These are phyloP conservation scores for Orgyia antiqua DNA, from an alignment of 2,888 invertebrate genomes.

Conservation along the genomic window DNA sequence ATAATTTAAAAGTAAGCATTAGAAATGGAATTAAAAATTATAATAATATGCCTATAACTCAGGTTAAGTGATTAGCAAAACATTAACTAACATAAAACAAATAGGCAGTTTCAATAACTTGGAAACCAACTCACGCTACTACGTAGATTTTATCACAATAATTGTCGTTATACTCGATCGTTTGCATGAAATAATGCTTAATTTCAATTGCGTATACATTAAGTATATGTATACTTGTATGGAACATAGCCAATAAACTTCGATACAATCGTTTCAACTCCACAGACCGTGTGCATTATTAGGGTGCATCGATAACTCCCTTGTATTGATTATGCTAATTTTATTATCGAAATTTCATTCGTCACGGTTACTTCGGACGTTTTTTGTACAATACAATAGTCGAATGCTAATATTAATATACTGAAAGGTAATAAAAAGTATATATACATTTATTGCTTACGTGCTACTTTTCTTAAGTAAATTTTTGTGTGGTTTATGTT, in stretches of 20 bases:
- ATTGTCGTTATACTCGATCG: constrained; percentile 50
- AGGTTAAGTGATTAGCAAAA: no score
- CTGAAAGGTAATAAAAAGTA: constrained; percentile 47
- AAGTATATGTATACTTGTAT: constrained; percentile 57
- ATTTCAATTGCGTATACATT: constrained; percentile 65
- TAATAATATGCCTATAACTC: no score
- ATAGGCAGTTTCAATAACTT: constrained; percentile 36
- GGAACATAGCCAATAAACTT: constrained; percentile 63
- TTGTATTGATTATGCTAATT: constrained; percentile 74
- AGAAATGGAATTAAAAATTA: no score
- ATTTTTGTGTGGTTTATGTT: constrained; percentile 2
- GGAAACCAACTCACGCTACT: constrained; percentile 33
- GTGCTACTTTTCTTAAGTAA: constrained; percentile 8
- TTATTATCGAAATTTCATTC: constrained; percentile 67
- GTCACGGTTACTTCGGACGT: constrained; percentile 39
- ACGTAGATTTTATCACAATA: constrained; percentile 53
- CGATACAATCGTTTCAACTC: constrained; percentile 44
- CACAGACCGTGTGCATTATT: constrained; percentile 20
- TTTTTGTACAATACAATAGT: constrained; percentile 39
- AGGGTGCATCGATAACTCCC: constrained; percentile 57
- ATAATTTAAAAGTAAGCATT: no score
- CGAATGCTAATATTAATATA: constrained; percentile 38
- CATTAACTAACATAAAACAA: no score
- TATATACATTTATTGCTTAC: no score
- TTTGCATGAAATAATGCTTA: constrained; percentile 72